Conservation (phyloP, 2,888 invertebrate species). For the Flexamia atlantica region DNA sequence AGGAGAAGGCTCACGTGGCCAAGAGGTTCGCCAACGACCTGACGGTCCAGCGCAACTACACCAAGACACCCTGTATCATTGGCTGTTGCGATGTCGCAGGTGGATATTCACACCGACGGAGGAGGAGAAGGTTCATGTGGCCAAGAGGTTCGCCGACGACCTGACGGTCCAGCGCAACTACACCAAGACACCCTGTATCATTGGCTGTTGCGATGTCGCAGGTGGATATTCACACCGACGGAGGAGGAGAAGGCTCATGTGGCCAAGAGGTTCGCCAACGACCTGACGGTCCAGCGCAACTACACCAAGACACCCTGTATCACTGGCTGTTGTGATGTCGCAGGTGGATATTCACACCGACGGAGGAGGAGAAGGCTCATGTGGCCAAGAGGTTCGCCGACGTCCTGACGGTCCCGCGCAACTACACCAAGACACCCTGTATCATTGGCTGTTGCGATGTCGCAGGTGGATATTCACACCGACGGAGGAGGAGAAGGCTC, state of each 20-base stretch:
- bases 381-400: slow-evolving; percentile 81
- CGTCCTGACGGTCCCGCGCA: slow-evolving; percentile 84
- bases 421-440: too few relatives aligned
- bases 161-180: slow-evolving; percentile 81
- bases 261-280: slow-evolving; percentile 80
- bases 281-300: slow-evolving; percentile 81
- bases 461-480: slow-evolving; percentile 85
- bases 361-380: slow-evolving; percentile 83
- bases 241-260: slow-evolving; percentile 84
- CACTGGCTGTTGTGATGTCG: too few relatives aligned
- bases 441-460: too few relatives aligned
- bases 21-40: slow-evolving; percentile 83
- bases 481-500: slow-evolving; percentile 84
- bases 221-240: slow-evolving; percentile 86
- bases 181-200: too few relatives aligned
- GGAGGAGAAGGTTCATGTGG: slow-evolving; percentile 83
- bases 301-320: too few relatives aligned
- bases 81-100: too few relatives aligned
- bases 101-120: slow-evolving; percentile 85
- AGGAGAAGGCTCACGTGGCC: slow-evolving; percentile 83
- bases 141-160: slow-evolving; percentile 81
- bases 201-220: too few relatives aligned
- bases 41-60: slow-evolving; percentile 80
- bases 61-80: too few relatives aligned
- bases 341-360: slow-evolving; percentile 86